Evolutionary conservation across 2,113 vertebrate genomes (phyloP), one percentile per base, ranked within the genome.

Genomic region (Nycticorax nycticorax): DNA sequence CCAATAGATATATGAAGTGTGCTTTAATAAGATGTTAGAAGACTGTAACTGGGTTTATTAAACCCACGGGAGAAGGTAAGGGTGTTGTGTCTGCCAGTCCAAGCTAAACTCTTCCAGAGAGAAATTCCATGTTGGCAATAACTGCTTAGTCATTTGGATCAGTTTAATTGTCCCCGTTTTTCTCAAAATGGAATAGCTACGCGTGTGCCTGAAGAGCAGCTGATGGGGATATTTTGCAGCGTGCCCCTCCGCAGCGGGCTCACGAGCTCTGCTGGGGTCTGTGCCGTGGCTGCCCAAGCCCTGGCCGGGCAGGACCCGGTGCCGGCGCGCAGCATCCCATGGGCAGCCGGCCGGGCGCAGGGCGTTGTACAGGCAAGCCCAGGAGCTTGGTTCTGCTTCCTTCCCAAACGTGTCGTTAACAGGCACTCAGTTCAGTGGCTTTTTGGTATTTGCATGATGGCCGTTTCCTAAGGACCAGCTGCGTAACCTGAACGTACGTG

Each of bases 131-230:
- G 45, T 59, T 66, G 55, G 15, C 43, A 67, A 28, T 93, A 91
- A 95, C 71, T 88, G 89, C 79, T 89, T 88, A 96, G 83, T 87
- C 89, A 64, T 89, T 92, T 68, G 41, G 62, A 86, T 69, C 67
- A 14, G 28, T 87, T 89, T 80, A 68, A 57, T 60, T 80, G 23
- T 56, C n/a, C 16, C 30, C 4, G 1, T 6, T 41, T 57, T 57
- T 57, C 30, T 24, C 73, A 16, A 14, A 50, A 56, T 1, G 5
- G 43, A 62, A 11, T 85, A 35, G 41, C 72, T 92, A 30, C 16
- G 10, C 16, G 10, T 28, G 48, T 75, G n/a, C 30, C 73, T 83
- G 43, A 73, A 59, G 53, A 83, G 68, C 74, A 90, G 67, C 73
- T 71, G 72, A 52, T 73, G 48, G 41, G 43, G 43, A 23, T 60